phyloP scores from a whole-genome alignment of 1,140 invertebrate species.

The Vanessa atalanta region DNA sequence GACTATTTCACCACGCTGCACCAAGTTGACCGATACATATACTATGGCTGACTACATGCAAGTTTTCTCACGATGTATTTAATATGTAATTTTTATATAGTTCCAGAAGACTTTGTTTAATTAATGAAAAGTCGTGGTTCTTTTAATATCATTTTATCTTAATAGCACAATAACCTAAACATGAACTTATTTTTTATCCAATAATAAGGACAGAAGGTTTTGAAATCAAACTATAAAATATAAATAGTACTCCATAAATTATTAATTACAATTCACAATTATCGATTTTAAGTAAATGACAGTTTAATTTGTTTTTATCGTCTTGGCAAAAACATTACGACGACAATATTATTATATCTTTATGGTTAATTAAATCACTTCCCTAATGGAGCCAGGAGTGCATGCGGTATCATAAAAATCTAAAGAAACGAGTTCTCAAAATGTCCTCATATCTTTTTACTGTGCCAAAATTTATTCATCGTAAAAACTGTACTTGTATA shows the following conservation, averaged over 20 bases:
- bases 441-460: slow-evolving; percentile 63
- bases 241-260: neutral
- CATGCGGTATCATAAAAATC: slow-evolving; percentile 59
- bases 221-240: neutral
- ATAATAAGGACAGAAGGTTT: neutral
- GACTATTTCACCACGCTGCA: no score
- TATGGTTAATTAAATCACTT: slow-evolving; percentile 65
- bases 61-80: no score
- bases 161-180: no score
- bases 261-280: neutral
- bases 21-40: no score
- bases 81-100: no score
- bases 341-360: slow-evolving; percentile 42
- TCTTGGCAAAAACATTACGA: slow-evolving; percentile 28
- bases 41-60: no score
- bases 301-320: slow-evolving; percentile 13
- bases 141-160: no score
- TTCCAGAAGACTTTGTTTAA: no score
- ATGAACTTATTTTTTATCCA: no score
- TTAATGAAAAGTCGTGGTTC: no score
- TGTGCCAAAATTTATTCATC: slow-evolving; percentile 66
- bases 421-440: slow-evolving; percentile 60
- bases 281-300: slow-evolving; percentile 13
- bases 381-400: slow-evolving; percentile 52
- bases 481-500: slow-evolving; percentile 61